These are phyloP conservation scores for Chelonus formosanus DNA, from an alignment of 2,888 invertebrate species.

Conservation along the genomic window DNA sequence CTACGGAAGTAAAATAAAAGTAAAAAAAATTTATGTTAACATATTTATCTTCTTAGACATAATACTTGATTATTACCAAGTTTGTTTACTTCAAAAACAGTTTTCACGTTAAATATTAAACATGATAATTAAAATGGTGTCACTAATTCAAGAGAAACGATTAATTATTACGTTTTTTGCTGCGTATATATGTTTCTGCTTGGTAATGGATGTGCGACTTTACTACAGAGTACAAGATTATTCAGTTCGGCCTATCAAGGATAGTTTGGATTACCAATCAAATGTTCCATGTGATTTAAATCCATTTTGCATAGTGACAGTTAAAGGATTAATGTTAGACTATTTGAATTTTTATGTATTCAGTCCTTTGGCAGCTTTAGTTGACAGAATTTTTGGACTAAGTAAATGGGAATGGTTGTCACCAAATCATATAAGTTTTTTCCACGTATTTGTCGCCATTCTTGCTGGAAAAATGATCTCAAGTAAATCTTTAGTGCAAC, in stretches of 20 bases:
- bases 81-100: not conserved
- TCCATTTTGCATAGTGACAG: slow-evolving; percentile 82
- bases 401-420: slow-evolving; percentile 73
- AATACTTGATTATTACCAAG: not conserved
- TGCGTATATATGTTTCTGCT: slow-evolving; percentile 67
- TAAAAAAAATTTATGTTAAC: too few relatives aligned
- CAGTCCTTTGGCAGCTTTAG: slow-evolving; percentile 78
- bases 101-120: too few relatives aligned
- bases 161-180: slow-evolving; percentile 17
- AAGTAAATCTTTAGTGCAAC: slow-evolving; percentile 75
- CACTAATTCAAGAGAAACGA: slow-evolving; percentile 10
- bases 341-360: slow-evolving; percentile 86
- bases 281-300: slow-evolving; percentile 78
- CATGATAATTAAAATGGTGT: not conserved
- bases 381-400: slow-evolving; percentile 75
- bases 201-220: slow-evolving; percentile 78
- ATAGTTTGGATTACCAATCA: slow-evolving; percentile 46
- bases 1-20: too few relatives aligned
- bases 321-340: slow-evolving; percentile 84
- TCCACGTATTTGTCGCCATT: slow-evolving; percentile 80
- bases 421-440: slow-evolving; percentile 84
- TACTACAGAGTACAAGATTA: slow-evolving; percentile 77
- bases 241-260: slow-evolving; percentile 68
- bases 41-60: too few relatives aligned
- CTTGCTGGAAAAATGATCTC: slow-evolving; percentile 79